Evolutionary conservation across 2,113 vertebrate species (phyloP).

Genomic region (Apteryx owenii): DNA sequence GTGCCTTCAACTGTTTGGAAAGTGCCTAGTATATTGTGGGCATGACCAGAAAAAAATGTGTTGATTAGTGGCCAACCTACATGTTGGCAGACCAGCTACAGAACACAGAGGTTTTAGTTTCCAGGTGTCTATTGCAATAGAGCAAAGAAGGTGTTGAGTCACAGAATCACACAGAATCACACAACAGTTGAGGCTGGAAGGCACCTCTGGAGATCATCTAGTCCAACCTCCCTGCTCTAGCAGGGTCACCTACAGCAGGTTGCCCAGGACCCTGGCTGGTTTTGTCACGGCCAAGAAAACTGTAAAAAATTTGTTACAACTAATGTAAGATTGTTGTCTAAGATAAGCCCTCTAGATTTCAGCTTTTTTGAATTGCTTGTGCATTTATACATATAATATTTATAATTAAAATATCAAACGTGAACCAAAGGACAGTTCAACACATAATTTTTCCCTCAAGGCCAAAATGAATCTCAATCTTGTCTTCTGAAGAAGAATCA

Average conservation of each 20-base stretch:
- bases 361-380: not conserved
- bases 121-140: not conserved
- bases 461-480: not conserved
- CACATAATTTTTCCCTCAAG: not conserved
- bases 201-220: not conserved
- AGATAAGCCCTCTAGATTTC: not conserved
- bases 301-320: not conserved
- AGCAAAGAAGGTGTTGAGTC: not conserved
- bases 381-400: not conserved
- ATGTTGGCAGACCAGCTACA: not conserved
- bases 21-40: accelerated
- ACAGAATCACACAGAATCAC: no score
- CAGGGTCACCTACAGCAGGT: not conserved
- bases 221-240: not conserved
- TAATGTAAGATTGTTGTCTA: not conserved
- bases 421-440: not conserved
- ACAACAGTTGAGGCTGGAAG: not conserved
- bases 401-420: not conserved
- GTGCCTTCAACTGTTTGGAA: not conserved
- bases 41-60: not conserved
- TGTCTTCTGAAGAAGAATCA: not conserved
- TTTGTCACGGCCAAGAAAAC: not conserved
- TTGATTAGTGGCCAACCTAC: not conserved
- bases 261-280: not conserved
- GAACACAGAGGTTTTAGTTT: not conserved